phyloP scores from a whole-genome alignment of 2,797 vertebrate genomes.

The Dryobates pubescens region DNA sequence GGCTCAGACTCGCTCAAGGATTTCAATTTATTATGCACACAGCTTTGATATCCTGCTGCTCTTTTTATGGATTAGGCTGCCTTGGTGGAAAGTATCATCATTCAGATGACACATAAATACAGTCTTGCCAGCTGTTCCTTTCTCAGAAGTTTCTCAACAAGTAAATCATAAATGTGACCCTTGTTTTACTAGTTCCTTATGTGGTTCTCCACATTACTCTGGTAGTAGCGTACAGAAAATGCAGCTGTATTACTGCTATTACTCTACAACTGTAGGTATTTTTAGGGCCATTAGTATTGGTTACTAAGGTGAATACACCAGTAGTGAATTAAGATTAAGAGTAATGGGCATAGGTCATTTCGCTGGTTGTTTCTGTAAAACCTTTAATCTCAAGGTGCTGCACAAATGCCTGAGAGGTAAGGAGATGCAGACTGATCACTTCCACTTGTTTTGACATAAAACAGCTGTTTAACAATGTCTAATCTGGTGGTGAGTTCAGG shows the following conservation, averaged over 20 bases:
- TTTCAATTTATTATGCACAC: slow-evolving; percentile 60
- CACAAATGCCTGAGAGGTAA: not conserved
- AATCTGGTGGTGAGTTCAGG: not conserved
- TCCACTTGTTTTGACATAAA: not conserved
- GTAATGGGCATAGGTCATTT: not conserved
- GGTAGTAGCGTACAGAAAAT: not conserved
- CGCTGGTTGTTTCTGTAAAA: not conserved
- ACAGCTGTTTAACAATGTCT: not conserved
- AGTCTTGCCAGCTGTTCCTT: slow-evolving; percentile 53
- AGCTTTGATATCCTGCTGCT: slow-evolving; percentile 51
- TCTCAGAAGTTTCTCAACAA: slow-evolving; percentile 11
- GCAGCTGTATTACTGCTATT: not conserved
- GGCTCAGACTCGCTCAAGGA: slow-evolving; percentile 56
- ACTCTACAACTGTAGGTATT: not conserved
- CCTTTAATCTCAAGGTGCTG: not conserved
- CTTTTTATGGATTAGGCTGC: slow-evolving; percentile 52
- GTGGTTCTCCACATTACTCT: not conserved
- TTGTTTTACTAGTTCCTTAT: not conserved
- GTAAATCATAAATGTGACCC: slow-evolving; percentile 10
- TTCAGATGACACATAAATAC: slow-evolving; percentile 47
- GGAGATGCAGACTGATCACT: not conserved
- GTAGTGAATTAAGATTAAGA: not conserved
- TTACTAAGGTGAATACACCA: not conserved
- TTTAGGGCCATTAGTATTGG: not conserved
- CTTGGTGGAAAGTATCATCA: slow-evolving; percentile 51